These are phyloP conservation scores for Thera britannica DNA, from an alignment of 2,888 invertebrate species.

Conservation along the genomic window DNA sequence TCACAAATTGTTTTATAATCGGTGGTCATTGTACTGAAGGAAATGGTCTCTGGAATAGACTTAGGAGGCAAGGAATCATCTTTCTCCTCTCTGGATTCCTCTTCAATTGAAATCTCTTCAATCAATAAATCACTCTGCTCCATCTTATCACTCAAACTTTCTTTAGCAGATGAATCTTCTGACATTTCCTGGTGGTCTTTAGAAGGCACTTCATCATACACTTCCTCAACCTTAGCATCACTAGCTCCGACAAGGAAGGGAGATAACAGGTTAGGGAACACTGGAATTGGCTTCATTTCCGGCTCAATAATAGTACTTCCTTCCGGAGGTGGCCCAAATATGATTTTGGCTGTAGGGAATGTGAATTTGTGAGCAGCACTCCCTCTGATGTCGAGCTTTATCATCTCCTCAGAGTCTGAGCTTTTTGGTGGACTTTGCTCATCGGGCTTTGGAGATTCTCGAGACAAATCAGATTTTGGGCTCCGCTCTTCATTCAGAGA, in stretches of 20 bases:
- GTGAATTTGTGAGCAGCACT: conserved; percentile 68
- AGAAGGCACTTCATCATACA: conserved; percentile 48
- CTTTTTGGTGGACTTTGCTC: conserved; percentile 52
- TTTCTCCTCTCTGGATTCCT: conserved; percentile 56
- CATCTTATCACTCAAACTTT: conserved; percentile 64
- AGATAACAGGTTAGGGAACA: conserved; percentile 69
- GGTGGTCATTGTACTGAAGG: conserved; percentile 86
- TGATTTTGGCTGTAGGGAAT: conserved; percentile 69
- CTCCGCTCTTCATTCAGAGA: conserved; percentile 71
- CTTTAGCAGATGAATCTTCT: conserved; percentile 52
- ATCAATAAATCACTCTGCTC: conserved; percentile 70
- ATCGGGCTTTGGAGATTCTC: conserved; percentile 28
- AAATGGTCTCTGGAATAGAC: conserved; percentile 70
- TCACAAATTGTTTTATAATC: conserved; percentile 90
- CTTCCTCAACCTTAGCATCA: conserved; percentile 63
- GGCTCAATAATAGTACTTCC: conserved; percentile 64
- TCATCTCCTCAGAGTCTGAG: conserved; percentile 78
- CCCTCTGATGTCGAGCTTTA: conserved; percentile 79
- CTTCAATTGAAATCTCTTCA: conserved; percentile 72
- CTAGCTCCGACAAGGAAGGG: conserved; percentile 70
- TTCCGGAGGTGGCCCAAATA: conserved; percentile 77
- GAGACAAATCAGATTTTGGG: conserved; percentile 45
- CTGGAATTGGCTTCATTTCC: conserved; percentile 61
- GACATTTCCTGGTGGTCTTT: conserved; percentile 41
- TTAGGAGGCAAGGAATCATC: conserved; percentile 65